Evolutionary conservation across 2,888 invertebrate genomes (phyloP).

Genomic region (Kuschelorhynchus macadamiae): DNA sequence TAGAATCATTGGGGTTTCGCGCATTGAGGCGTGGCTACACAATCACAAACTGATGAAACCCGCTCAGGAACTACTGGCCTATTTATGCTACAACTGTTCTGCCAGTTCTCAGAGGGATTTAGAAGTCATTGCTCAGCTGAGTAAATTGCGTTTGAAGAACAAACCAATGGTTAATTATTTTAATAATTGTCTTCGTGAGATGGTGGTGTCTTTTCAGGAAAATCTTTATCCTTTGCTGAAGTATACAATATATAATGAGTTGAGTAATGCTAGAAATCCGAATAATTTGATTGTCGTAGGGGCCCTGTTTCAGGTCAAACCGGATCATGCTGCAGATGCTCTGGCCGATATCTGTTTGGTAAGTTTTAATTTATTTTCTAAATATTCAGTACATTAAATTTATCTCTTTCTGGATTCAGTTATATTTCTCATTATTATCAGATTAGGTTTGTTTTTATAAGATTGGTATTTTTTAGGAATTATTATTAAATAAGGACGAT

Average conservation of each 20-base stretch:
- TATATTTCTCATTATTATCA: not conserved
- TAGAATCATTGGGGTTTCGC: conserved; percentile 82
- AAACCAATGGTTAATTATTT: conserved; percentile 93
- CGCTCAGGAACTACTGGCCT: conserved; percentile 92
- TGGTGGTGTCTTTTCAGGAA: conserved; percentile 87
- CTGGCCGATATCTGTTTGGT: conserved; percentile 87
- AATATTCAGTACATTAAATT: not conserved
- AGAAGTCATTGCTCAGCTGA: conserved; percentile 83
- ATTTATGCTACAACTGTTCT: conserved; percentile 92
- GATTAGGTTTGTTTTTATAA: not conserved
- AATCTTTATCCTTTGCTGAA: conserved; percentile 89
- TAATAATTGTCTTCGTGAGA: conserved; percentile 89
- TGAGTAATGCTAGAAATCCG: conserved; percentile 91
- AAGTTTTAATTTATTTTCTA: conserved; percentile 50
- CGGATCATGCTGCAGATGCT: conserved; percentile 85
- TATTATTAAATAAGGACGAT: conserved; percentile 90
- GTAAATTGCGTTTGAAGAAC: conserved; percentile 93
- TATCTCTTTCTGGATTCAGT: no score
- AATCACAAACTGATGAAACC: conserved; percentile 94
- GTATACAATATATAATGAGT: conserved; percentile 94
- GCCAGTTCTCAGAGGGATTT: conserved; percentile 76
- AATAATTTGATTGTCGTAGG: conserved; percentile 95
- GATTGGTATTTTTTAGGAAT: conserved; percentile 73
- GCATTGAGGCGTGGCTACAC: conserved; percentile 94
- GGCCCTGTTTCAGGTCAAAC: conserved; percentile 88